These are phyloP conservation scores for Matsumyia berberina DNA, from an alignment of 2,888 invertebrate genomes.

Conservation along the genomic window DNA sequence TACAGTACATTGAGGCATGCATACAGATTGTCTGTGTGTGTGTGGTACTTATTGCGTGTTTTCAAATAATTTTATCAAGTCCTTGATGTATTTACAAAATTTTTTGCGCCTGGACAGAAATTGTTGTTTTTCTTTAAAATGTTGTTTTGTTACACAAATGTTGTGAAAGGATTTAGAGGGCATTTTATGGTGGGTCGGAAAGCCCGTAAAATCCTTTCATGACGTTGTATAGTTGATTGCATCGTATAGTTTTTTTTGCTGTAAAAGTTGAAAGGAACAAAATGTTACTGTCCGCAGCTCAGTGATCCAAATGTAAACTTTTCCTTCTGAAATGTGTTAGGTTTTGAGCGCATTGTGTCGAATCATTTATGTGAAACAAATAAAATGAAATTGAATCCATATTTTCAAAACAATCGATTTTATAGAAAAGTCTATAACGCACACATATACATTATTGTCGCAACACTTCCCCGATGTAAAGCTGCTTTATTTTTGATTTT, in stretches of 20 bases:
- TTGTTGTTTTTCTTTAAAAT: too few relatives aligned
- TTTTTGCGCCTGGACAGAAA: too few relatives aligned
- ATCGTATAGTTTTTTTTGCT: background rate
- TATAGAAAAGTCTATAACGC: background rate
- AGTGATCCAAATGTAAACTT: too few relatives aligned
- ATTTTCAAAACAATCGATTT: constrained; percentile 4
- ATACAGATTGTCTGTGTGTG: background rate
- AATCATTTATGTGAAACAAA: constrained; percentile 1
- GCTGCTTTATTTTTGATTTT: background rate
- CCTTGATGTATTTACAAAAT: constrained; percentile 24
- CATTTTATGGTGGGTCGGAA: constrained; percentile 6
- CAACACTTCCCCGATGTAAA: background rate
- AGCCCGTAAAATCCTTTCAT: constrained; percentile 7
- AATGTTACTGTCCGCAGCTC: too few relatives aligned
- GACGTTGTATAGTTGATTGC: constrained; percentile 1
- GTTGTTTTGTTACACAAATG: background rate
- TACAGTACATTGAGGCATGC: background rate
- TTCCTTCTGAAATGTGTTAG: too few relatives aligned
- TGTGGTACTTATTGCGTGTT: constrained; percentile 17
- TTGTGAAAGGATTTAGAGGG: background rate
- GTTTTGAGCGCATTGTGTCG: background rate
- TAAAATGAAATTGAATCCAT: constrained; percentile 18
- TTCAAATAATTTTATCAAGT: constrained; percentile 10
- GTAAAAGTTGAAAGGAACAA: too few relatives aligned
- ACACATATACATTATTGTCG: background rate